A percentile compares a stretch with the other conserved stretches of the same genome.
Conservation (phyloP, 1,140 invertebrate species). For the Cecropterus lyciades region DNA sequence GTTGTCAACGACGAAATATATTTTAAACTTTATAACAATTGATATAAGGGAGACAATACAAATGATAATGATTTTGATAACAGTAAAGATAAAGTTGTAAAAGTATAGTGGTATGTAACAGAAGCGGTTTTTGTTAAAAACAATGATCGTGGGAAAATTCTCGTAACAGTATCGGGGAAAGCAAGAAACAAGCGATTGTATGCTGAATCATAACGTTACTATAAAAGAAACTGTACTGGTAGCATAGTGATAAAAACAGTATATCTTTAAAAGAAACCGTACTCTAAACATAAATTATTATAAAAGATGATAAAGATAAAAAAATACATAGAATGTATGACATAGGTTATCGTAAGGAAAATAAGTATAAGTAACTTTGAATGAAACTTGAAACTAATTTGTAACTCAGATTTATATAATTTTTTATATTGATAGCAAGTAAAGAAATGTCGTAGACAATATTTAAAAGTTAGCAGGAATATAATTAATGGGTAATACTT, state of each 20-base stretch:
- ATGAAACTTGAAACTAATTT: too few species aligned
- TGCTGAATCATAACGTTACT: slow-evolving; percentile 48
- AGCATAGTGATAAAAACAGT: too few species aligned
- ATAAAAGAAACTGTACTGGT: slow-evolving; percentile 7
- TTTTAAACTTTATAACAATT: slow-evolving; percentile 8
- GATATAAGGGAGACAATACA: slow-evolving; percentile 26
- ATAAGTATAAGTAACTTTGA: too few species aligned
- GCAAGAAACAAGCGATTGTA: slow-evolving; percentile 59
- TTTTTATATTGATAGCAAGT: too few species aligned
- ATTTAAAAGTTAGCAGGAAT: too few species aligned
- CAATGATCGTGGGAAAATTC: slow-evolving; percentile 75
- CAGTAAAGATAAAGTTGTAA: slow-evolving; percentile 37
- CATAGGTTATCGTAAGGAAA: too few species aligned
- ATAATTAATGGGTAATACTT: too few species aligned
- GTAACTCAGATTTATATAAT: too few species aligned
- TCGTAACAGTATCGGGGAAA: slow-evolving; percentile 66
- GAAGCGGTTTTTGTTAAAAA: slow-evolving; percentile 59
- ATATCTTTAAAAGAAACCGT: too few species aligned
- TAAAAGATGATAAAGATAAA: too few species aligned
- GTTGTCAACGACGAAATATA: slow-evolving; percentile 6
- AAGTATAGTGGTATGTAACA: slow-evolving; percentile 45
- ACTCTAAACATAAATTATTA: slow-evolving; percentile 4
- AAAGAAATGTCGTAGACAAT: too few species aligned
- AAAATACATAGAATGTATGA: too few species aligned
- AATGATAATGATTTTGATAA: slow-evolving; percentile 5